phyloP scores from a whole-genome alignment of 2,888 invertebrate genomes.

The Meteorus cinctellus region DNA sequence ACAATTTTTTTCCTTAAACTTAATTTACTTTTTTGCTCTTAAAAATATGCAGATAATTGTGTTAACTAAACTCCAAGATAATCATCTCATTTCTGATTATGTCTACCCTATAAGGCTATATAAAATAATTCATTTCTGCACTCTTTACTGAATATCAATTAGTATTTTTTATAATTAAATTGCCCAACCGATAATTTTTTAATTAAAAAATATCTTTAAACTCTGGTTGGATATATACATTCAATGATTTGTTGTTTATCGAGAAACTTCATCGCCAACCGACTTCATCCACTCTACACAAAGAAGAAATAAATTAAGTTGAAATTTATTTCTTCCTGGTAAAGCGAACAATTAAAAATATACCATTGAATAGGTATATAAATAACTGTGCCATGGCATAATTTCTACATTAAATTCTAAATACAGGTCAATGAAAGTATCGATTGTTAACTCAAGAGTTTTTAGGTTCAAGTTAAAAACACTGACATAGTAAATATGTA shows the following conservation, averaged over 20 bases:
- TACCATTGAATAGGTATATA: constrained; percentile 18
- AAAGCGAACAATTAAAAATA: background rate
- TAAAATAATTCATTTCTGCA: too few relatives aligned
- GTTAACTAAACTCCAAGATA: constrained; percentile 18
- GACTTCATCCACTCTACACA: background rate
- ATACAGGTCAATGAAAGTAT: constrained; percentile 29
- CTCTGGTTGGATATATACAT: background rate
- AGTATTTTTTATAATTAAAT: background rate
- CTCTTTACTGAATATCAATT: too few relatives aligned
- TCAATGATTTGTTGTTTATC: background rate
- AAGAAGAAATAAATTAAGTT: background rate
- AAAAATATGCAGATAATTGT: constrained; percentile 12
- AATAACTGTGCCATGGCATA: constrained; percentile 10
- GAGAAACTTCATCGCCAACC: background rate
- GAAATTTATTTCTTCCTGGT: constrained; percentile 1
- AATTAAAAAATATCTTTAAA: background rate
- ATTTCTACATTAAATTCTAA: background rate
- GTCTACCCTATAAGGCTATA: background rate
- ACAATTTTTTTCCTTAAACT: background rate
- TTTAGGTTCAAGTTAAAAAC: background rate
- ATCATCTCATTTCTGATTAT: background rate
- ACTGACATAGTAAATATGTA: background rate
- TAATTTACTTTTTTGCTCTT: constrained; percentile 28
- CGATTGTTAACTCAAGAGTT: background rate
- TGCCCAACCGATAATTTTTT: background rate